Percentiles rank a stretch among this genome's conserved stretches.
Evolutionary conservation across 1,140 invertebrate genomes (phyloP).

Genomic region (Apis laboriosa): DNA sequence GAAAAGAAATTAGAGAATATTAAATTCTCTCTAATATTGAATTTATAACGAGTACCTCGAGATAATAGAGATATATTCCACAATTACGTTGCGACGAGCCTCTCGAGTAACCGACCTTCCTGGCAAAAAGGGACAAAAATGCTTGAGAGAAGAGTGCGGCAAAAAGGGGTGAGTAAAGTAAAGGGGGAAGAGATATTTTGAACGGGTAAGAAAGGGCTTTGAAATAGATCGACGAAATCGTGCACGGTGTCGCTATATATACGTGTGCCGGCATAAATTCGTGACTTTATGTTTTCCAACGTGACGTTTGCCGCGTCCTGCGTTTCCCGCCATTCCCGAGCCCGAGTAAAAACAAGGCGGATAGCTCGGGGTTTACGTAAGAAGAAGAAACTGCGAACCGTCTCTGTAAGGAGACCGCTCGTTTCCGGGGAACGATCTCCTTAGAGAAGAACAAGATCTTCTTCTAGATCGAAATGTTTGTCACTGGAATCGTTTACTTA

Average conservation of each 20-base stretch:
- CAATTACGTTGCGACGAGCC: too few species aligned
- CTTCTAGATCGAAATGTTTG: background rate
- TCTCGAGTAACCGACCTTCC: background rate
- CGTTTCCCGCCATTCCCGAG: slow-evolving; percentile 21
- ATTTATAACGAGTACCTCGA: too few species aligned
- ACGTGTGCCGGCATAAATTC: slow-evolving; percentile 23
- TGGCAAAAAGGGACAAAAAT: background rate
- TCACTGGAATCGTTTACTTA: background rate
- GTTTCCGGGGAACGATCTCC: slow-evolving; percentile 1
- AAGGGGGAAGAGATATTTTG: background rate
- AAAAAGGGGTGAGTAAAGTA: background rate
- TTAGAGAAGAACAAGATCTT: background rate
- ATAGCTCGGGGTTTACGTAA: slow-evolving; percentile 20
- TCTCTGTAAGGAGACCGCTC: background rate
- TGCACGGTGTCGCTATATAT: background rate
- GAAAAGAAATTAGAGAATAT: too few species aligned
- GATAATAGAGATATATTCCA: too few species aligned
- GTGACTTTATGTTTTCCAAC: slow-evolving; percentile 21
- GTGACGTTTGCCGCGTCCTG: slow-evolving; percentile 16
- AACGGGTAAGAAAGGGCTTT: background rate
- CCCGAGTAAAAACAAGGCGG: slow-evolving; percentile 24
- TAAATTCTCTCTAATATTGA: too few species aligned
- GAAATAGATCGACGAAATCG: slow-evolving; percentile 14
- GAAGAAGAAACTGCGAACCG: slow-evolving; percentile 15
- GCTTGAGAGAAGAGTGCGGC: background rate